These are phyloP conservation scores for Orcinus orca DNA, from an alignment of 2,113 vertebrate genomes.

Conservation along the genomic window DNA sequence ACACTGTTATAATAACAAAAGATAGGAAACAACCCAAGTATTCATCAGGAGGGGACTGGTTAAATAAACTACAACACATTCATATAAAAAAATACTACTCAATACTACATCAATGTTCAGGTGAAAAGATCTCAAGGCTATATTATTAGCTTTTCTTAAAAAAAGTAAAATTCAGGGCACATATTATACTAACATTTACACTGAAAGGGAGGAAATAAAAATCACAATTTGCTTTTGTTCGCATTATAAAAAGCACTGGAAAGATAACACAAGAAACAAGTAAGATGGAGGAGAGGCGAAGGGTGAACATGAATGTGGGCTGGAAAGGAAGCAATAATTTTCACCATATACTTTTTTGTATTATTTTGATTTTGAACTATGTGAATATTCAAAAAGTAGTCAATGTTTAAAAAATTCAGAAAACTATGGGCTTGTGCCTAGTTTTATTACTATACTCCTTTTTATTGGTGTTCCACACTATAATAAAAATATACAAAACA, in stretches of 20 bases:
- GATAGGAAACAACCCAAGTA: background rate
- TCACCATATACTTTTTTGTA: background rate
- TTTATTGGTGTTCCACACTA: background rate
- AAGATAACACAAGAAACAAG: background rate
- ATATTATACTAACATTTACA: background rate
- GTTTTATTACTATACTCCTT: background rate
- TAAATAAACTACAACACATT: background rate
- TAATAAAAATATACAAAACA: background rate
- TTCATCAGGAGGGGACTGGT: background rate
- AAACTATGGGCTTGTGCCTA: background rate
- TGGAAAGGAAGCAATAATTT: background rate
- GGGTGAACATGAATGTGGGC: background rate
- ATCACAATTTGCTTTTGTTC: background rate
- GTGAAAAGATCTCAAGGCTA: background rate
- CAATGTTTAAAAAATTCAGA: background rate
- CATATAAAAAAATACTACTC: background rate
- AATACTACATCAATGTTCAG: background rate
- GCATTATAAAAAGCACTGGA: background rate
- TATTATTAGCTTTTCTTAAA: background rate
- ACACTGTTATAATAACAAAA: background rate
- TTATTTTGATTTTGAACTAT: background rate
- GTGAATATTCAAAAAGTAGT: background rate
- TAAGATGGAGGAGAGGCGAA: background rate
- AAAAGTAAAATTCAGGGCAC: background rate
- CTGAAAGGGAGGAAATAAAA: background rate